These are phyloP conservation scores for Pipistrellus kuhlii DNA, from an alignment of 2,797 vertebrate species.

Conservation along the genomic window DNA sequence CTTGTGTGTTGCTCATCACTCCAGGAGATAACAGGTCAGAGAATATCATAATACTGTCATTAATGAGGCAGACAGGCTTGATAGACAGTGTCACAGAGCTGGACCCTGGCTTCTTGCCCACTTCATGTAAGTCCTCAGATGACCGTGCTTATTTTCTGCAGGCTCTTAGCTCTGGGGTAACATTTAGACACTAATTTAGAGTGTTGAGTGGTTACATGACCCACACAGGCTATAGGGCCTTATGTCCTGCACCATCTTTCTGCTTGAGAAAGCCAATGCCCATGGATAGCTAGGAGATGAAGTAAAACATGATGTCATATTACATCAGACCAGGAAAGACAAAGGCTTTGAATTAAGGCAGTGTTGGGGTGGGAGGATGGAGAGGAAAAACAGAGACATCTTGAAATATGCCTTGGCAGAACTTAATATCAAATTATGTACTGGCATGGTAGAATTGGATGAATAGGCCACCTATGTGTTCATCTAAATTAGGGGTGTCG, in stretches of 20 bases:
- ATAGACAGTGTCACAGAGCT: background rate
- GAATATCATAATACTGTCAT: background rate
- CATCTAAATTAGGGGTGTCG: too few species aligned
- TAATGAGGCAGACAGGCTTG: background rate
- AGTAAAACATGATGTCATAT: background rate
- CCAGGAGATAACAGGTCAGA: background rate
- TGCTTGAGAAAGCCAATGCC: background rate
- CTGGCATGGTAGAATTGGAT: too few species aligned
- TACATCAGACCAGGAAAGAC: background rate
- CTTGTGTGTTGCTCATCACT: background rate
- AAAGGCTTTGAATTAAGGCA: too few species aligned
- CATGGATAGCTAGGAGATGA: fast-evolving
- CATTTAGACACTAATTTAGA: background rate
- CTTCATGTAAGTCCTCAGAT: too few species aligned
- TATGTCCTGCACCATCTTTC: fast-evolving
- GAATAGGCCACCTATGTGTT: background rate
- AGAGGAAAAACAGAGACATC: background rate
- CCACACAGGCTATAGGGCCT: background rate
- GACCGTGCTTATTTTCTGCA: fast-evolving
- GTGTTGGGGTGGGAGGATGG: background rate
- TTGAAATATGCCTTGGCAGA: background rate
- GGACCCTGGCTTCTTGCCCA: background rate
- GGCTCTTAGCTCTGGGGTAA: background rate
- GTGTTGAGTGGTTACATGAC: background rate
- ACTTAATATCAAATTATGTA: background rate